Base-by-base conservation (phyloP, 2,113 vertebrate genomes). In the Parotia lawesii region DNA sequence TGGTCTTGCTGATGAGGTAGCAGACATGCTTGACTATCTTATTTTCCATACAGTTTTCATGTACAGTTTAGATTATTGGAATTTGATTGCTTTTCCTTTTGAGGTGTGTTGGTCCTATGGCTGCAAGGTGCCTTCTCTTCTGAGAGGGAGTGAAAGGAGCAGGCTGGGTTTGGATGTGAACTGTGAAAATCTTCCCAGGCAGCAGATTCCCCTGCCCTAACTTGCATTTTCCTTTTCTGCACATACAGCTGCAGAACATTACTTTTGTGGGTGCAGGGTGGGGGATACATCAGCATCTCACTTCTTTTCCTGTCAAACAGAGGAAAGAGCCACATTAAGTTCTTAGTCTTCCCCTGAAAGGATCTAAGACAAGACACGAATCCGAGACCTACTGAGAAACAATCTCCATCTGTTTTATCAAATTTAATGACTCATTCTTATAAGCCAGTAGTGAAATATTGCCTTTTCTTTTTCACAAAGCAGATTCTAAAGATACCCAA, bases 401-500 rank as follows among this genome's bases (percentile, higher is more conserved):
- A 2, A 13, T 40, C 29, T 76, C 38, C 53, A 15, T 58, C 35
- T 73, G 20, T 91, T 90, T 94, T 74, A 71, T 82, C 57, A 82
- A 84, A 95, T 72, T 67, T 86, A 91, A 61, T 75, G 66, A 84
- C 72, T 96, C 69, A 86, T 84, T 92, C 72, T 62, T 79, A 80
- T 28, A 89, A 91, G 33, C 62, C 74, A 72, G 28, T 69, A 95
- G 21, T 83, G 70, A 94, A 95, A 93, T 91, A 84, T 85, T 7
- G 2, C 61, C 69, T 51, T 53, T 72, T 66, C 9, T 25, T 76
- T 89, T 89, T 33, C 58, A 93, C 16, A 11, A 92, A 67, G 87
- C 90, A 96, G 54, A 91, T 76, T 83, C 75, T 95, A 95, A 87
- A 91, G 85, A 94, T 87, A 82, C 42, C 23, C 74, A 80, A 96